These are phyloP conservation scores for Apodemus speciosus DNA, from an alignment of 2,113 vertebrate genomes.

Conservation along the genomic window DNA sequence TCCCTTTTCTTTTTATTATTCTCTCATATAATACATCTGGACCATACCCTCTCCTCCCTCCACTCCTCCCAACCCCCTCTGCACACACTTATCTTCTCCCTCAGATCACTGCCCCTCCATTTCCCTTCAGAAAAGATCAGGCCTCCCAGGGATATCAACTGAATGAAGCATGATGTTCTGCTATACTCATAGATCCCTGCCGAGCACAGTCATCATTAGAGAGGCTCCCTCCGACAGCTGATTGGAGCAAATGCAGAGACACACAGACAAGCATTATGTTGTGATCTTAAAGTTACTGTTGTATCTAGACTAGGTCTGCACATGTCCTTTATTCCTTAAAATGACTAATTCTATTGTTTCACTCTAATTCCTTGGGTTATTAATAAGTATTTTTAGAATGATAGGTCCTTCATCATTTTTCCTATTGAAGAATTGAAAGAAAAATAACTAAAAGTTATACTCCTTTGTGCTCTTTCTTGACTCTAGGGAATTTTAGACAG, in stretches of 20 bases:
- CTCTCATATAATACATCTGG: background rate
- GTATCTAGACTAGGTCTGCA: background rate
- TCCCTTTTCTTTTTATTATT: background rate
- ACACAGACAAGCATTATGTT: background rate
- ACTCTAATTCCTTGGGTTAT: background rate
- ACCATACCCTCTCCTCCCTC: background rate
- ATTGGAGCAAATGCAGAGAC: background rate
- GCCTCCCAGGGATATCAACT: background rate
- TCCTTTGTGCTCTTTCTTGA: background rate
- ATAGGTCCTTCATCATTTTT: background rate
- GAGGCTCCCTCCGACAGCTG: background rate
- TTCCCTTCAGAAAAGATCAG: background rate
- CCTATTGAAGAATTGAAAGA: background rate
- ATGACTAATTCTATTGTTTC: constrained; percentile 7
- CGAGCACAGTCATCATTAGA: background rate
- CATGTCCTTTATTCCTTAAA: background rate
- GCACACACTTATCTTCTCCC: background rate
- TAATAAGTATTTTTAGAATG: background rate
- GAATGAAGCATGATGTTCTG: background rate
- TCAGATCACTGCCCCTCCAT: background rate
- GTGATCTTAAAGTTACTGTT: constrained; percentile 12
- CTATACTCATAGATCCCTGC: background rate
- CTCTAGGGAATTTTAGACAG: background rate
- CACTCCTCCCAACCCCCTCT: background rate
- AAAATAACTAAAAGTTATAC: background rate